Evolutionary conservation across 2,888 invertebrate genomes (phyloP).

Genomic region (Eremobia ochroleuca): DNA sequence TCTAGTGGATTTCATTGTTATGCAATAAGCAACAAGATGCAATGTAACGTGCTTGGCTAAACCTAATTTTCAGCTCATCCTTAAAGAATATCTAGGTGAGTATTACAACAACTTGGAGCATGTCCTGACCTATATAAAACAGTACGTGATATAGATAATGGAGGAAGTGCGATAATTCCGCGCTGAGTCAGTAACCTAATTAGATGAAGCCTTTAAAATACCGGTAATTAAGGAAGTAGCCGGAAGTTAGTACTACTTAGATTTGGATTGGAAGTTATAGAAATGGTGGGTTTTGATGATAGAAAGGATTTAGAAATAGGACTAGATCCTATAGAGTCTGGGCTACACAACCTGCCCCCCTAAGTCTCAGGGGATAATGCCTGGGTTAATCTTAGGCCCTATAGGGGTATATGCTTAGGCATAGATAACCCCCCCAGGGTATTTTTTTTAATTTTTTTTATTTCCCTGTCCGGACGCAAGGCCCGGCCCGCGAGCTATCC

Average conservation of each 20-base stretch:
- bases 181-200: conserved; percentile 40
- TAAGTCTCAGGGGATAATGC: neutral
- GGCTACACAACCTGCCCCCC: neutral
- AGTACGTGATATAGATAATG: conserved; percentile 15
- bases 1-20: neutral
- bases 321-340: neutral
- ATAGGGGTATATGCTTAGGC: no score
- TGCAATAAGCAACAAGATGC: neutral
- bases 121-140: conserved; percentile 5
- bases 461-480: no score
- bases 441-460: no score
- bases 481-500: no score
- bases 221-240: conserved; percentile 35
- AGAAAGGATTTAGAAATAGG: neutral
- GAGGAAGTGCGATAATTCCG: conserved; percentile 38
- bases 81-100: neutral
- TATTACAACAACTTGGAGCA: neutral
- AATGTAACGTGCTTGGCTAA: neutral
- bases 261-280: neutral
- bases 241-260: neutral
- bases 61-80: neutral
- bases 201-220: conserved; percentile 50
- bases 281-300: neutral
- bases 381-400: no score
- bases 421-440: no score